Evolutionary conservation across 2,113 vertebrate genomes (phyloP), one percentile per base, ranked within the genome.

Genomic region (Entelurus aequoreus): DNA sequence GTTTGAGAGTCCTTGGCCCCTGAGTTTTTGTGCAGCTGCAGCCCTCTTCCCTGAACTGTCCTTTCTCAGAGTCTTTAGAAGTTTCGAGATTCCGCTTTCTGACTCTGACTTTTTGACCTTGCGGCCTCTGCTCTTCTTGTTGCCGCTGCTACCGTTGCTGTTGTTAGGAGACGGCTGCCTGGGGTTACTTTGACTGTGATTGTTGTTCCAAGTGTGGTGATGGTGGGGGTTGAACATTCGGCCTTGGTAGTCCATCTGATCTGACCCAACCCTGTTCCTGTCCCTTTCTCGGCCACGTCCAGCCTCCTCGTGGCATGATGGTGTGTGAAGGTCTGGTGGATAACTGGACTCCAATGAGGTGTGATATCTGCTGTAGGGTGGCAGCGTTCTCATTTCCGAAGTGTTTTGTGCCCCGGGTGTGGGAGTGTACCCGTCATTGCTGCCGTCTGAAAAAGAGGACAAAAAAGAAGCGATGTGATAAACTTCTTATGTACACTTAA

Each of bases 281-380:
- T 80, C 75, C 80, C 75, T 92, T 90, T 88, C 86, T 93, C 86
- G 89, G 92, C 92, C 92, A 84, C 89, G 78, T 69, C 38, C 82
- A 78, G 86, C 90, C 80, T 95, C 94, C 91, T 93, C 93, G 82
- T 92, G 93, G 83, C 86, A 91, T 90, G 93, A 94, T 93, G 94
- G 89, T 92, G 92, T 92, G 94, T 94, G 95, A 93, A 94, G 90
- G 79, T 96, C 94, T 90, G 93, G 93, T 93, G 94, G 93, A 86
- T 92, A 94, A 92, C 91, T 95, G 93, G 94, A 93, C 93, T 98
- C 94, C 92, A 84, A 92, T 87, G 94, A 90, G 84, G 93, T 90
- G 91, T 93, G 91, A 87, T 90, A 92, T 88, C 91, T 90, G 88
- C 92, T 91, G 80, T 92, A 89, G 5, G 78, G 81, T 67, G 90